Evolutionary conservation across 2,888 invertebrate genomes (phyloP).

Genomic region (Eupithecia inturbata): DNA sequence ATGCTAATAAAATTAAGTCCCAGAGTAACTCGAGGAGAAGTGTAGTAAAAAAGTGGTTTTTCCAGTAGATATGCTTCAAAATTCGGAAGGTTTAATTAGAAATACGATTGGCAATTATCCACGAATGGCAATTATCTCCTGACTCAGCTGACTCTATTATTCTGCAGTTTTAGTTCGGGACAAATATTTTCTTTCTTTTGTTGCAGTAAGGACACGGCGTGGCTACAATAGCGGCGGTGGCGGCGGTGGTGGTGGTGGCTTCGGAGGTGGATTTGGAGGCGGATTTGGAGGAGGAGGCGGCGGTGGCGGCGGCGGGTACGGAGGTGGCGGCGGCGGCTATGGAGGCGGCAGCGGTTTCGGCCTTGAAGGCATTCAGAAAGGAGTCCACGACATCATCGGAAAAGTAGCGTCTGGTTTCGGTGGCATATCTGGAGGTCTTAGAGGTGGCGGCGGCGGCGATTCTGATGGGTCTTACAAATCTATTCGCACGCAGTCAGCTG

Average conservation of each 20-base stretch:
- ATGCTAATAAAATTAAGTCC: neutral
- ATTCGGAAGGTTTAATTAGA: neutral
- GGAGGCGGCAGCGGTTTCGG: slow-evolving; percentile 53
- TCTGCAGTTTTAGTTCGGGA: neutral
- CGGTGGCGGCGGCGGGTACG: slow-evolving; percentile 54
- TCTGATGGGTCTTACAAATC: slow-evolving; percentile 60
- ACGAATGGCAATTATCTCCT: neutral
- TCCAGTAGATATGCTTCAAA: neutral
- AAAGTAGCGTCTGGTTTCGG: slow-evolving; percentile 60
- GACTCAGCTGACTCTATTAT: neutral
- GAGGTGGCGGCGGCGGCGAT: slow-evolving; percentile 49
- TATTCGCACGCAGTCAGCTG: slow-evolving; percentile 69
- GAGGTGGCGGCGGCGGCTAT: slow-evolving; percentile 49
- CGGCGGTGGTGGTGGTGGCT: slow-evolving; percentile 49
- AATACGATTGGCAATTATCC: neutral
- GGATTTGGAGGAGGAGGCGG: slow-evolving; percentile 49
- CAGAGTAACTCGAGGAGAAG: neutral
- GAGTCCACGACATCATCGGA: slow-evolving; percentile 62
- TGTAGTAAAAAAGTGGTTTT: slow-evolving; percentile 6
- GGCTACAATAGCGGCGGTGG: slow-evolving; percentile 51
- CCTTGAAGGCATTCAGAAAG: slow-evolving; percentile 58
- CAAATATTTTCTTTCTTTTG: slow-evolving; percentile 25
- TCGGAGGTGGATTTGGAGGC: slow-evolving; percentile 43
- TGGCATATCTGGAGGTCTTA: slow-evolving; percentile 45
- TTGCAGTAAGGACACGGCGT: slow-evolving; percentile 66